These are phyloP conservation scores for Chondrilla cf. caribensis DNA, from an alignment of 37 sponge, comb jelly and placozoan genomes.

Conservation along the genomic window DNA sequence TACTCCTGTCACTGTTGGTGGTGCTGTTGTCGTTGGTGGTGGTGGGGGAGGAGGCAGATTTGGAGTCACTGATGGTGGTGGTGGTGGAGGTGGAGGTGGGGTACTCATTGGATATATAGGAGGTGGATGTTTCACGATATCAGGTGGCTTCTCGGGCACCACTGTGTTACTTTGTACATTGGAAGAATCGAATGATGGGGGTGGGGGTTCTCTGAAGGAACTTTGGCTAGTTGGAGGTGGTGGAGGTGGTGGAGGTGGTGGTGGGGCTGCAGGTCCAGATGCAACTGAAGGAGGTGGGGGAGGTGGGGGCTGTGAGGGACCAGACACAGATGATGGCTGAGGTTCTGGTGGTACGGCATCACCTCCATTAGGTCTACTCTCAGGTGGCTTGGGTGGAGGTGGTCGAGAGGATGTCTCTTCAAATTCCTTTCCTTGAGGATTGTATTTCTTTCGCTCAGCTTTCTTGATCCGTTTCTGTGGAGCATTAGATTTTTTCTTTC, in stretches of 20 bases:
- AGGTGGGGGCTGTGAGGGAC: slow-evolving; percentile 17
- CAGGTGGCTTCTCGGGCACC: neutral
- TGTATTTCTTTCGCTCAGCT: slow-evolving; percentile 19
- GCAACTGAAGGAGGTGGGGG: neutral
- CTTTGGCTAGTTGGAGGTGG: neutral
- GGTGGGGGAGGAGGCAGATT: slow-evolving; percentile 35
- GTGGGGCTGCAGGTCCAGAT: slow-evolving; percentile 7
- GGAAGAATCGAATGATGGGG: slow-evolving; percentile 23
- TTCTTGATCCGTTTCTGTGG: slow-evolving; percentile 21
- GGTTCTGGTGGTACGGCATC: neutral
- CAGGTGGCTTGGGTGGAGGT: slow-evolving; percentile 11
- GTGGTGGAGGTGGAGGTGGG: slow-evolving; percentile 36
- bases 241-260: slow-evolving; percentile 46
- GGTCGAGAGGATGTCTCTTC: neutral
- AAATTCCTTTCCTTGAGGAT: slow-evolving; percentile 24
- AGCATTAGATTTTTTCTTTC: neutral
- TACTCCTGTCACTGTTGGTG: neutral
- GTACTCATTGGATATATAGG: neutral
- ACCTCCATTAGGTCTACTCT: neutral
- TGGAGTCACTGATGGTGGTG: slow-evolving; percentile 6
- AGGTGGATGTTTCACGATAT: neutral
- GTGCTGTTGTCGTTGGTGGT: neutral
- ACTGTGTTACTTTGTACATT: neutral
- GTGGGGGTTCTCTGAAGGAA: slow-evolving; percentile 38
- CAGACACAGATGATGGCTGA: neutral